Percentiles rank a stretch among this genome's conserved stretches.
These are phyloP conservation scores for Typhlomys cinereus DNA, from an alignment of 2,113 vertebrate species.

Conservation along the genomic window DNA sequence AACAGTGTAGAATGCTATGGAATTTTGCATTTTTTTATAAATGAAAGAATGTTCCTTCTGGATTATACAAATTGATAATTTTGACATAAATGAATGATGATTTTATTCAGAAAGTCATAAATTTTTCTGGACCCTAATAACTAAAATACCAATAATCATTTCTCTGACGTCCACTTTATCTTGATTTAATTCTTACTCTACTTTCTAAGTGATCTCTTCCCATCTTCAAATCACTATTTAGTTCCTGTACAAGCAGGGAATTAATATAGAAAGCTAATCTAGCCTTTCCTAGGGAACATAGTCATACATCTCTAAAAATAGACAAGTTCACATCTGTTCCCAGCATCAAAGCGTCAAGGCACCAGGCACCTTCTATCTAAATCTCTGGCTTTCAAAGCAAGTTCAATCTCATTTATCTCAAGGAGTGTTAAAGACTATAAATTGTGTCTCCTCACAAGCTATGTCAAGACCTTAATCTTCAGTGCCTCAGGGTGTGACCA, in stretches of 20 bases:
- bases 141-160: neutral
- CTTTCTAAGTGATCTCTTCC: neutral
- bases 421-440: neutral
- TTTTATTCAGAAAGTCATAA: no score
- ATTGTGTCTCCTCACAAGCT: neutral
- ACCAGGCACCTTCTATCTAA: neutral
- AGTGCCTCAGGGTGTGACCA: neutral
- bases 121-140: neutral
- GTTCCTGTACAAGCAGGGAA: neutral
- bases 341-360: constrained; percentile 4
- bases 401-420: constrained; percentile 17
- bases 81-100: neutral
- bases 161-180: neutral
- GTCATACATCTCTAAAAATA: neutral
- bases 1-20: neutral
- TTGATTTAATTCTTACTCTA: constrained; percentile 21
- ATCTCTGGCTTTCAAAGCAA: constrained; percentile 26
- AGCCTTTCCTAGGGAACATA: neutral
- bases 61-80: neutral
- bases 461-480: neutral
- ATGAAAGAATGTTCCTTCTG: neutral
- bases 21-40: neutral
- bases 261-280: neutral
- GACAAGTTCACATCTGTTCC: neutral
- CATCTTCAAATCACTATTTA: neutral